phyloP scores from a whole-genome alignment of 1,140 invertebrate species.

The Procambarus clarkii region DNA sequence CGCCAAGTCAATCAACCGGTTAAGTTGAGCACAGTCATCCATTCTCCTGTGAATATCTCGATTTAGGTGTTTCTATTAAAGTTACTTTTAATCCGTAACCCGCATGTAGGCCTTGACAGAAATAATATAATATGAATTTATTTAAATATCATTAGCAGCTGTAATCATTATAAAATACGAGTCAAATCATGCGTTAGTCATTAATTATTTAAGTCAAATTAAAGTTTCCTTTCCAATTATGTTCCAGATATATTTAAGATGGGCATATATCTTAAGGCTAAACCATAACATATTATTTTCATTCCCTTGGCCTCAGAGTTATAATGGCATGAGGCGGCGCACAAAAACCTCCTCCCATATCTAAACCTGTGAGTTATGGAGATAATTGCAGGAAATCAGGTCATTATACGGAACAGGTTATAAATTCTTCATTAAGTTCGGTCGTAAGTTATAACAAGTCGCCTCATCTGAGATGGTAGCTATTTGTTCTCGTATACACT shows the following conservation, averaged over 20 bases:
- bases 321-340: background rate
- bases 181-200: too few relatives aligned
- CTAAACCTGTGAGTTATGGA: background rate
- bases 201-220: too few relatives aligned
- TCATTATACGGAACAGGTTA: background rate
- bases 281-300: background rate
- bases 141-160: too few relatives aligned
- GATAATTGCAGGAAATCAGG: slow-evolving; percentile 11
- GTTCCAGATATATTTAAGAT: background rate
- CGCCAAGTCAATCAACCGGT: background rate
- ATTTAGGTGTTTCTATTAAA: too few relatives aligned
- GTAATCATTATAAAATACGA: too few relatives aligned
- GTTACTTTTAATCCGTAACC: too few relatives aligned
- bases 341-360: background rate
- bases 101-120: too few relatives aligned
- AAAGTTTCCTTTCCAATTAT: too few relatives aligned
- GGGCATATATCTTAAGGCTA: background rate
- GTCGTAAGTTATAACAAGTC: background rate
- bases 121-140: too few relatives aligned
- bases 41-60: too few relatives aligned
- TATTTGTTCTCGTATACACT: background rate
- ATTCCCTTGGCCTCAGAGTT: background rate
- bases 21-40: background rate
- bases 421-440: slow-evolving; percentile 9
- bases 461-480: background rate